These are phyloP conservation scores for Platynereis dumerilii DNA, from an alignment of 2,888 invertebrate species.

Conservation along the genomic window DNA sequence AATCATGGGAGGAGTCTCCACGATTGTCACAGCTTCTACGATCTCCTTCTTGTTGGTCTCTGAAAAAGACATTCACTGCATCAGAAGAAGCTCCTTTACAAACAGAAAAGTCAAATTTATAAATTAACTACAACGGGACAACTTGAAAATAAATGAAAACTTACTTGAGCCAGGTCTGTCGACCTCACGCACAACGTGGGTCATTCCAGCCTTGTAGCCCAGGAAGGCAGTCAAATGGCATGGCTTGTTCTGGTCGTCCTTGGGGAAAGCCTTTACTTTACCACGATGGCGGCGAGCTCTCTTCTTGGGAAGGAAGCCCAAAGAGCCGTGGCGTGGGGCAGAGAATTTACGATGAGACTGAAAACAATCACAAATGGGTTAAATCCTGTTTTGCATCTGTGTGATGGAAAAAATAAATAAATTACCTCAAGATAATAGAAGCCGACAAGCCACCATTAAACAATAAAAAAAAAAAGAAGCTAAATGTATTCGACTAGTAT, in stretches of 20 bases:
- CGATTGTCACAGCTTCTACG: constrained; percentile 96
- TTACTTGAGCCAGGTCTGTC: constrained; percentile 98
- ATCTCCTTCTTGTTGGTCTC: constrained; percentile 99
- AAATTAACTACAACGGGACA: not conserved
- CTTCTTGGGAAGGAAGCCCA: constrained; percentile 99
- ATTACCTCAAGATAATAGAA: too few species aligned
- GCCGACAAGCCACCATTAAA: too few species aligned
- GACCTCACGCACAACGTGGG: constrained; percentile 97
- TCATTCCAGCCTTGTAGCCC: constrained; percentile 99
- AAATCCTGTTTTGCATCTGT: not conserved
- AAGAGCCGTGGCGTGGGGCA: constrained; percentile 99
- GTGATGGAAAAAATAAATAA: too few species aligned
- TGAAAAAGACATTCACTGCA: constrained; percentile 62
- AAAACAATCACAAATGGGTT: constrained; percentile 47
- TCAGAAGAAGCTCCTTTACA: not conserved
- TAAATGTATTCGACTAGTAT: too few species aligned
- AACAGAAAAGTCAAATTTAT: not conserved
- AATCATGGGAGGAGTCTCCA: constrained; percentile 98
- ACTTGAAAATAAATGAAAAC: constrained; percentile 63
- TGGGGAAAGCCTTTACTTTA: constrained; percentile 99
- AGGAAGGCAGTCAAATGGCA: constrained; percentile 97
- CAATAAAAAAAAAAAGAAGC: too few species aligned
- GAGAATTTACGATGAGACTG: constrained; percentile 99
- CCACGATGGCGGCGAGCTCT: constrained; percentile 95
- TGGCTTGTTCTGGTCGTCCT: constrained; percentile 94